Evolutionary conservation across 2,888 invertebrate species (phyloP).

Genomic region (Macrophya annulata): DNA sequence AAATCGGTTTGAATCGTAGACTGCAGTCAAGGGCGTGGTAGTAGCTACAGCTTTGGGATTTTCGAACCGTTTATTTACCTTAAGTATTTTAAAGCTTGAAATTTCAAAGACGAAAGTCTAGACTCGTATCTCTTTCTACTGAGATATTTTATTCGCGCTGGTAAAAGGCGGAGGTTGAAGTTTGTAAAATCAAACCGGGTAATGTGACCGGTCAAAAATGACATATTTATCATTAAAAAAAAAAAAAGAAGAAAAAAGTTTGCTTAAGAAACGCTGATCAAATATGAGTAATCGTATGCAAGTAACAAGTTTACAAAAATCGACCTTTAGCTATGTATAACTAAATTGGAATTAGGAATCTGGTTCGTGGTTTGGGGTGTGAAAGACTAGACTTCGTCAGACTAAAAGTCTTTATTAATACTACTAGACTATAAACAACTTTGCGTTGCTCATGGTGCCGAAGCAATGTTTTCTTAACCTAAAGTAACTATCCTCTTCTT

Average conservation of each 20-base stretch:
- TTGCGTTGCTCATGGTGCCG: neutral
- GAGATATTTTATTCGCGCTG: conserved; percentile 6
- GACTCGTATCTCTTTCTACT: conserved; percentile 1
- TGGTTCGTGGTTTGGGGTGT: conserved; percentile 12
- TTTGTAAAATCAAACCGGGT: neutral
- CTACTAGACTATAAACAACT: conserved; percentile 36
- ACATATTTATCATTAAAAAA: too few relatives aligned
- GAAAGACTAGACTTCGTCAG: conserved; percentile 31
- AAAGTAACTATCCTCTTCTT: conserved; percentile 22
- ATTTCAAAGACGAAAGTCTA: conserved; percentile 42
- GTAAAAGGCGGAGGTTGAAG: neutral
- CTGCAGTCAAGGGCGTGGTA: conserved; percentile 34
- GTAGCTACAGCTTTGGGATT: conserved; percentile 18
- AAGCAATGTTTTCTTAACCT: conserved; percentile 41
- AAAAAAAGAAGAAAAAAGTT: too few relatives aligned
- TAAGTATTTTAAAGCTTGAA: conserved; percentile 32
- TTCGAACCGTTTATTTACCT: conserved; percentile 44
- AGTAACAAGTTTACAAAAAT: neutral
- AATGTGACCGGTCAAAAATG: conserved; percentile 33
- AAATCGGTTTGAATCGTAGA: conserved; percentile 17
- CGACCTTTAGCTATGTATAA: neutral
- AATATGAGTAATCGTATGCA: neutral
- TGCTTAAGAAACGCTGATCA: neutral
- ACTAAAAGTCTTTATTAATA: conserved; percentile 47
- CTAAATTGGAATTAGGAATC: neutral